These are phyloP conservation scores for Mungos mungo DNA, from an alignment of 2,113 vertebrate genomes.

Conservation along the genomic window DNA sequence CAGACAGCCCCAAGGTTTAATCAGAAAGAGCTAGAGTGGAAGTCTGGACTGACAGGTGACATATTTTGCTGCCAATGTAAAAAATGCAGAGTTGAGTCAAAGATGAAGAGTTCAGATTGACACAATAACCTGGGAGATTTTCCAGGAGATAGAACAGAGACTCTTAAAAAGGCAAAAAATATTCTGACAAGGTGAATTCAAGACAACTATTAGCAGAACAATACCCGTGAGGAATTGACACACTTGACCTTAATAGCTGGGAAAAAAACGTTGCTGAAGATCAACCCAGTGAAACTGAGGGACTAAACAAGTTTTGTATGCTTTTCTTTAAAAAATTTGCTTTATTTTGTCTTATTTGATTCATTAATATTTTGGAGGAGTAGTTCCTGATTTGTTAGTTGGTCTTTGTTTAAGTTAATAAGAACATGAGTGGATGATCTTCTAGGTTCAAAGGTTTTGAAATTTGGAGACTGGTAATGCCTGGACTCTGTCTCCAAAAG, in stretches of 20 bases:
- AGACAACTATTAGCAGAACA: accelerated
- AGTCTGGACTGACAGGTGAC: background rate
- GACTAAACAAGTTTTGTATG: background rate
- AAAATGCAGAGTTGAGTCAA: background rate
- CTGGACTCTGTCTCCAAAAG: background rate
- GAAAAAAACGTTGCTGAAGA: background rate
- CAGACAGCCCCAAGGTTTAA: background rate
- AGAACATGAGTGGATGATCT: background rate
- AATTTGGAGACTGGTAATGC: background rate
- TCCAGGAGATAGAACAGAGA: background rate
- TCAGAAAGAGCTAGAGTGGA: background rate
- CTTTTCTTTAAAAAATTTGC: background rate
- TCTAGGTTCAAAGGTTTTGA: background rate
- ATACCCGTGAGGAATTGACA: accelerated
- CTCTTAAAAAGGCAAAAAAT: background rate
- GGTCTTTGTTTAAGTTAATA: background rate
- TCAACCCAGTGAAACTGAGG: background rate
- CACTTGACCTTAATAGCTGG: background rate
- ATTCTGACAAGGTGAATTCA: background rate
- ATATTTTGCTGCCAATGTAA: background rate
- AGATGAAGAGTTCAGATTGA: background rate
- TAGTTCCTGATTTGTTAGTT: background rate
- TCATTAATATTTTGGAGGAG: background rate
- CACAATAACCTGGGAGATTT: background rate
- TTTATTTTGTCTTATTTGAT: background rate